phyloP scores from a whole-genome alignment of 2,797 vertebrate genomes.

The Gadopsis bispinosus region DNA sequence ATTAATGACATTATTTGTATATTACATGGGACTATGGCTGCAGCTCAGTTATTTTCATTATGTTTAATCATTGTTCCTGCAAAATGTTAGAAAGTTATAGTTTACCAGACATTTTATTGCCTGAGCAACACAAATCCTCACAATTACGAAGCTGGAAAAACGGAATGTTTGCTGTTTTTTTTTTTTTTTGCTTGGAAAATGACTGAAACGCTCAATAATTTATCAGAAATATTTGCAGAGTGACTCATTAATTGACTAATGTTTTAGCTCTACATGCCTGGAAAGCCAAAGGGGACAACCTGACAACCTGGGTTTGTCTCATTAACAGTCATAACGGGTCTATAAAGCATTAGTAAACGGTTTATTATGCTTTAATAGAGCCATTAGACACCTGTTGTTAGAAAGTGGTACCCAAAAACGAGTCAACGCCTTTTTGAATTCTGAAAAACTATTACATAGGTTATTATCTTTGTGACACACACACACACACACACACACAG shows the following conservation, averaged over 20 bases:
- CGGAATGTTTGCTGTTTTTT: not conserved
- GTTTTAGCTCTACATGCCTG: not conserved
- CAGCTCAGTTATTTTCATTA: not conserved
- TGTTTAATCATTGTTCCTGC: not conserved
- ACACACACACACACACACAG: constrained; percentile 13
- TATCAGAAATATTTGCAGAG: not conserved
- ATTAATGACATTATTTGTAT: not conserved
- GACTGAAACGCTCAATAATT: not conserved
- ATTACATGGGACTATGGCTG: not conserved
- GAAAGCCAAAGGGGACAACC: not conserved
- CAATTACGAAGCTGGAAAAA: not conserved
- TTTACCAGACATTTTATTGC: not conserved
- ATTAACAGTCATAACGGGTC: not conserved
- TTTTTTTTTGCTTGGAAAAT: too few relatives aligned
- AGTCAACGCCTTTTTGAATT: too few relatives aligned
- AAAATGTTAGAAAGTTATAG: not conserved
- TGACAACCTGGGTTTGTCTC: not conserved
- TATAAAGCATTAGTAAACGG: too few relatives aligned
- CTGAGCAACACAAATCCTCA: not conserved
- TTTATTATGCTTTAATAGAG: not conserved
- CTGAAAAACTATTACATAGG: not conserved
- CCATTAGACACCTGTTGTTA: too few relatives aligned
- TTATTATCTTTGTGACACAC: not conserved
- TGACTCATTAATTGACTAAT: not conserved
- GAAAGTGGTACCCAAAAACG: too few relatives aligned